Percentiles rank a stretch among this genome's conserved stretches.
Evolutionary conservation across 2,888 invertebrate genomes (phyloP).

Genomic region (Lepidonotus clava): DNA sequence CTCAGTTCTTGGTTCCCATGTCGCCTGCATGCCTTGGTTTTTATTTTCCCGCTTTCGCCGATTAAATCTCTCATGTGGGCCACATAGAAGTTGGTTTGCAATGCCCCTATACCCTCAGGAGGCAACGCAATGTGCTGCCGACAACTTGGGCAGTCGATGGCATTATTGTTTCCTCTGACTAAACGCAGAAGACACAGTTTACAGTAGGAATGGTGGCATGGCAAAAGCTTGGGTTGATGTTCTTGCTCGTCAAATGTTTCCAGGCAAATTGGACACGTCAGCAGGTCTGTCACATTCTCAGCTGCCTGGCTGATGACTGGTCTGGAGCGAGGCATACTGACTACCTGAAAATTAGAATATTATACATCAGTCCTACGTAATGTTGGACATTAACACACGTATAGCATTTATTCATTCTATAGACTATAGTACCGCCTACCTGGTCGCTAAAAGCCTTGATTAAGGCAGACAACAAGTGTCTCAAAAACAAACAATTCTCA

Average conservation of each 20-base stretch:
- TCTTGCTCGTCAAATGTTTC: constrained; percentile 61
- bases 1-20: constrained; percentile 58
- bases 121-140: constrained; percentile 55
- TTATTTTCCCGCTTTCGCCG: constrained; percentile 65
- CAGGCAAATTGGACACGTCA: constrained; percentile 62
- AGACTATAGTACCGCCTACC: too few relatives aligned
- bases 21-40: constrained; percentile 62
- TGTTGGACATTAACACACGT: too few relatives aligned
- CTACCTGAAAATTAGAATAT: too few relatives aligned
- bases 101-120: constrained; percentile 55
- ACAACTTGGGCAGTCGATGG: constrained; percentile 58
- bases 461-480: too few relatives aligned
- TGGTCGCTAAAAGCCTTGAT: too few relatives aligned
- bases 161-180: background rate
- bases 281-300: constrained; percentile 60
- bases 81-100: constrained; percentile 64
- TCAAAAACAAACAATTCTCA: too few relatives aligned
- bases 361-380: too few relatives aligned
- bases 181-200: constrained; percentile 57
- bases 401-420: too few relatives aligned
- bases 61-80: constrained; percentile 68
- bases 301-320: constrained; percentile 50
- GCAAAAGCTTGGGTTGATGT: constrained; percentile 61
- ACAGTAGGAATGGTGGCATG: constrained; percentile 64
- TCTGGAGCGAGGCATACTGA: constrained; percentile 43